These are phyloP conservation scores for Cephalopterus ornatus DNA, from an alignment of 2,113 vertebrate species.

Conservation along the genomic window DNA sequence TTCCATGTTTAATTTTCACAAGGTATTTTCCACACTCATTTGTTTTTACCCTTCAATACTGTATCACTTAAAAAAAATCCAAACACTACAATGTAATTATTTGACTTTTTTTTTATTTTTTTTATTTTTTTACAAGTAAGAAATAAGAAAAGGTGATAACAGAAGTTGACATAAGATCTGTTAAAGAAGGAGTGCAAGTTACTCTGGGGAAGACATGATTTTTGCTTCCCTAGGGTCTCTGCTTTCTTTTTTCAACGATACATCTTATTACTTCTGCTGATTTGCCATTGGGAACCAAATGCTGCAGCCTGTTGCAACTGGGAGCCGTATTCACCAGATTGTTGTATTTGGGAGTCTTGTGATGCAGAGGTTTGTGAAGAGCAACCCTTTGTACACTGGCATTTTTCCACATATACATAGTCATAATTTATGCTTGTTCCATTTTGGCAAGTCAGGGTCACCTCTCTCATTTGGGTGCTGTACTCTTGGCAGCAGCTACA, in stretches of 20 bases:
- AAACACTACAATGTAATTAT: background rate
- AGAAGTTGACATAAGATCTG: background rate
- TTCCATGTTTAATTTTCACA: background rate
- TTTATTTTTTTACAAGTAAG: background rate
- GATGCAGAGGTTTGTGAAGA: background rate
- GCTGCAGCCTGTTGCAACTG: background rate
- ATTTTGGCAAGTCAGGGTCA: constrained; percentile 74
- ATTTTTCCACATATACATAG: constrained; percentile 74
- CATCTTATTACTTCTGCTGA: background rate
- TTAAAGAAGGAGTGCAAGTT: background rate
- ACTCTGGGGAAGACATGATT: background rate
- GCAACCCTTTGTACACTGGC: constrained; percentile 68
- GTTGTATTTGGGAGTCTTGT: background rate
- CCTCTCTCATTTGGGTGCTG: constrained; percentile 54
- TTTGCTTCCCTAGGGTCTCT: background rate
- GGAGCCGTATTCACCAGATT: rapidly evolving
- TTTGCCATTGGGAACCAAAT: background rate
- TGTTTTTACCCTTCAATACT: background rate
- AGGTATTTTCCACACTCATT: background rate
- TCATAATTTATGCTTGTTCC: constrained; percentile 66
- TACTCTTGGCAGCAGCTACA: constrained; percentile 86
- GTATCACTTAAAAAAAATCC: background rate
- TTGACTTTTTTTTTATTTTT: background rate
- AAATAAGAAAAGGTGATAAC: background rate
- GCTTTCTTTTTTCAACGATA: background rate